Conservation (phyloP, 2,797 vertebrate genomes). For the Caiman crocodilus region DNA sequence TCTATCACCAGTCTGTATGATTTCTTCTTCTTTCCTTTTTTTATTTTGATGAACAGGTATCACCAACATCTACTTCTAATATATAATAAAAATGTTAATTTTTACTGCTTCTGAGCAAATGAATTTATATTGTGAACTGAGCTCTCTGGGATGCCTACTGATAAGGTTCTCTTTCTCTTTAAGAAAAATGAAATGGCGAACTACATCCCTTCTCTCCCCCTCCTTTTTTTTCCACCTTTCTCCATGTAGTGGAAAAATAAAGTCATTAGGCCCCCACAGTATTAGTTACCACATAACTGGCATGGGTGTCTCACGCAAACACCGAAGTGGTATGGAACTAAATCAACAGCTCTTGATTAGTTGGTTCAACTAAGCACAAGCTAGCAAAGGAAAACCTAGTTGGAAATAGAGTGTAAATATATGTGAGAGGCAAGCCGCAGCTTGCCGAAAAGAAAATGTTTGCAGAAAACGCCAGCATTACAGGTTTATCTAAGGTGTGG, state of each 20-base stretch:
- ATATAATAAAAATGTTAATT: neutral
- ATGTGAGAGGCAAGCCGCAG: slow-evolving; percentile 87
- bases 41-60: neutral
- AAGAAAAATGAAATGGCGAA: slow-evolving; percentile 43
- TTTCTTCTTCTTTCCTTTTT: neutral
- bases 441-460: slow-evolving; percentile 93
- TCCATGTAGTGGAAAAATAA: slow-evolving; percentile 51
- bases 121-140: neutral
- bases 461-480: slow-evolving; percentile 89
- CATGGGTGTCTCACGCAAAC: slow-evolving; percentile 71
- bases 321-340: slow-evolving; percentile 73
- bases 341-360: slow-evolving; percentile 83
- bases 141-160: neutral
- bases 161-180: neutral
- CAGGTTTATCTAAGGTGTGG: slow-evolving; percentile 97
- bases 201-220: slow-evolving; percentile 17
- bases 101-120: neutral
- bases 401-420: slow-evolving; percentile 82
- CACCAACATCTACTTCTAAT: neutral
- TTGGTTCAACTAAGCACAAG: slow-evolving; percentile 86
- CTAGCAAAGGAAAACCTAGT: slow-evolving; percentile 78
- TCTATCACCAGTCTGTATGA: slow-evolving; percentile 5
- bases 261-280: slow-evolving; percentile 1
- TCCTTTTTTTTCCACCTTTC: slow-evolving; percentile 14
- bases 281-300: slow-evolving; percentile 58